These are phyloP conservation scores for Sisor rabdophorus DNA, from an alignment of 2,113 vertebrate genomes.

Conservation along the genomic window DNA sequence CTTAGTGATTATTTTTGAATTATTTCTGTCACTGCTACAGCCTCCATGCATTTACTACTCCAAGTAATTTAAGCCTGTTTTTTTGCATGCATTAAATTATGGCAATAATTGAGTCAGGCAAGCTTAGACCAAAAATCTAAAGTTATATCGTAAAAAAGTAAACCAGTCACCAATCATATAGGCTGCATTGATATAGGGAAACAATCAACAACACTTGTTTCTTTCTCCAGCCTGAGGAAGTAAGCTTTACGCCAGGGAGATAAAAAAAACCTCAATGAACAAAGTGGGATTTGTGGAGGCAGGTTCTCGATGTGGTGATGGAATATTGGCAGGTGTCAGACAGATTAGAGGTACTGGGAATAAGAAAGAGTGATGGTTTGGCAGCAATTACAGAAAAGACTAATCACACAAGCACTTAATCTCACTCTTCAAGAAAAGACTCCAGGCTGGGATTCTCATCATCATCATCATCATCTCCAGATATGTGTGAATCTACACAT, in stretches of 20 bases:
- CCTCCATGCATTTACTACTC: too few relatives aligned
- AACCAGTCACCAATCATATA: conserved; percentile 28
- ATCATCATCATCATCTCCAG: not conserved
- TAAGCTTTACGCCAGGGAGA: conserved; percentile 37
- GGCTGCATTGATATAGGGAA: conserved; percentile 40
- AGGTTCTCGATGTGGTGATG: conserved; percentile 22
- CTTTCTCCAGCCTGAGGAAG: conserved; percentile 27
- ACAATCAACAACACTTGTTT: conserved; percentile 46
- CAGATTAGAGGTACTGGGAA: conserved; percentile 29
- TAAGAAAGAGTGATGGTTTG: conserved; percentile 36
- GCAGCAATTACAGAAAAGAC: conserved; percentile 42
- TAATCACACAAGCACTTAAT: conserved; percentile 48
- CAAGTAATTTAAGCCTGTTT: conserved; percentile 37
- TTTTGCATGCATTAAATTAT: conserved; percentile 42
- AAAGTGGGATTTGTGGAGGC: conserved; percentile 30
- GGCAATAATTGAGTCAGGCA: conserved; percentile 18
- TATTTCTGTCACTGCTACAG: conserved; percentile 20
- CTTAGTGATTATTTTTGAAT: conserved; percentile 25
- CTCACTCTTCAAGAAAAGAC: conserved; percentile 42
- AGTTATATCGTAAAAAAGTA: conserved; percentile 44
- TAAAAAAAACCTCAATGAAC: conserved; percentile 34
- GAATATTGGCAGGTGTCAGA: conserved; percentile 30
- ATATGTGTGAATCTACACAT: not conserved
- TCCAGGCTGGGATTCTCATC: conserved; percentile 19
- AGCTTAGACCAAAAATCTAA: conserved; percentile 25